A percentile compares a stretch with the other conserved stretches of the same genome.
These are phyloP conservation scores for Camponotus pennsylvanicus DNA, from an alignment of 1,140 invertebrate genomes.

Conservation along the genomic window DNA sequence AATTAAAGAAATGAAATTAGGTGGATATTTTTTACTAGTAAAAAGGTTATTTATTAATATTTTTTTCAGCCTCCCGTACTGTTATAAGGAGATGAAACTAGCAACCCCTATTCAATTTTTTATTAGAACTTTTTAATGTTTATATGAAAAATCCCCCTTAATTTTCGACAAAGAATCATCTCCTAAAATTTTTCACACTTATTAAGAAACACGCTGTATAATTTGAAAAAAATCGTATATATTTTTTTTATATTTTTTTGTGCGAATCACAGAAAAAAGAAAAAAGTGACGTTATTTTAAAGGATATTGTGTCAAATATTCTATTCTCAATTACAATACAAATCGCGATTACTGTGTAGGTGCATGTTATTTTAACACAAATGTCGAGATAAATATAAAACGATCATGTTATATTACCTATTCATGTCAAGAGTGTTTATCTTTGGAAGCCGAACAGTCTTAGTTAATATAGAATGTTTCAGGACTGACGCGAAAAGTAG, in stretches of 20 bases:
- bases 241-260: neutral
- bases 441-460: neutral
- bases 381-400: neutral
- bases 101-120: too few relatives aligned
- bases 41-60: too few relatives aligned
- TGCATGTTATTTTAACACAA: neutral
- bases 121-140: too few relatives aligned
- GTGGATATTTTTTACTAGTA: too few relatives aligned
- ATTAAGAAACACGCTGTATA: too few relatives aligned
- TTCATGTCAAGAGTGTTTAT: neutral
- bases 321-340: neutral
- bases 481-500: neutral
- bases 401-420: slow-evolving; percentile 1
- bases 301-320: neutral
- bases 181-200: too few relatives aligned
- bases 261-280: neutral
- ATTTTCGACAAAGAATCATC: too few relatives aligned
- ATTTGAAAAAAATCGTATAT: too few relatives aligned
- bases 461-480: neutral
- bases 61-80: too few relatives aligned
- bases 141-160: too few relatives aligned
- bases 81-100: too few relatives aligned
- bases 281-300: neutral
- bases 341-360: neutral
- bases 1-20: too few relatives aligned